Evolutionary conservation across 2,888 invertebrate species (phyloP).

Genomic region (Halictus quadricinctus): DNA sequence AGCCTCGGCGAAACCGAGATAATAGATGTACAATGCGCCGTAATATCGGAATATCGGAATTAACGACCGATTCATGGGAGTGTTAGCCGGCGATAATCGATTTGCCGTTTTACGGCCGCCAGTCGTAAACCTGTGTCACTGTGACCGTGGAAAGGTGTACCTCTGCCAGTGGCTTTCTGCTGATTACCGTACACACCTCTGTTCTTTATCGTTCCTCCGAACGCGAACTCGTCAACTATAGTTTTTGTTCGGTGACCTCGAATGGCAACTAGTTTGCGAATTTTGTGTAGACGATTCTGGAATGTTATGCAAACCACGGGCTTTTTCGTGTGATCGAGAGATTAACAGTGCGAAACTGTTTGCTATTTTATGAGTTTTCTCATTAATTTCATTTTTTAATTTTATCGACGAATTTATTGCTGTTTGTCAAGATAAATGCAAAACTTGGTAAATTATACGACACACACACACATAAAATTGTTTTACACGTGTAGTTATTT

Average conservation of each 20-base stretch:
- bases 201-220: not conserved
- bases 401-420: too few species aligned
- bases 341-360: too few species aligned
- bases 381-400: too few species aligned
- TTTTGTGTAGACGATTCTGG: not conserved
- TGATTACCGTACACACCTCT: not conserved
- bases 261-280: not conserved
- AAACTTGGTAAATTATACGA: too few species aligned
- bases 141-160: conserved; percentile 34
- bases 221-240: not conserved
- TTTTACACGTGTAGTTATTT: too few species aligned
- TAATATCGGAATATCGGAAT: conserved; percentile 48
- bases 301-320: not conserved
- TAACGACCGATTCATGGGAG: conserved; percentile 61
- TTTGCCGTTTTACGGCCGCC: conserved; percentile 64
- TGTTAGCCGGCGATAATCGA: conserved; percentile 68
- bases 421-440: too few species aligned
- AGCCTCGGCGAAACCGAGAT: conserved; percentile 7
- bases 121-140: conserved; percentile 52
- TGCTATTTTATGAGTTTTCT: too few species aligned
- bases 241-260: not conserved
- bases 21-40: conserved; percentile 29
- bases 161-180: conserved; percentile 39
- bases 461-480: too few species aligned
- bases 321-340: not conserved